phyloP scores from a whole-genome alignment of 2,888 invertebrate species.

The Lathronympha strigana region DNA sequence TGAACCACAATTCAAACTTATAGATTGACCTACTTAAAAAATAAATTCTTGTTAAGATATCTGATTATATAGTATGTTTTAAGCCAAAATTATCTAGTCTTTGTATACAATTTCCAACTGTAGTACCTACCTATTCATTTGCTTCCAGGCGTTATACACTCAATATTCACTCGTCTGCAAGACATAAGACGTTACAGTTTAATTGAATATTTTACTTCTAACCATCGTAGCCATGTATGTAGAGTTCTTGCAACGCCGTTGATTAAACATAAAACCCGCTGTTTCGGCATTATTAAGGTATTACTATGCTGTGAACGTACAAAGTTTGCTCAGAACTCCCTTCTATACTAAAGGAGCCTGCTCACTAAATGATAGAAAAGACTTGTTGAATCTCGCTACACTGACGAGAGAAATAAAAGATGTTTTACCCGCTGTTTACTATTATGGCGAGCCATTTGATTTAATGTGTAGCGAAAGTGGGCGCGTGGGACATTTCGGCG shows the following conservation, averaged over 20 bases:
- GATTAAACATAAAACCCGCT: slow-evolving; percentile 42
- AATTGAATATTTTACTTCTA: slow-evolving; percentile 6
- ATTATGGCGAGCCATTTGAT: slow-evolving; percentile 33
- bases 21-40: too few species aligned
- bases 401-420: slow-evolving; percentile 21
- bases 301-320: slow-evolving; percentile 41
- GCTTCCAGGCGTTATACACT: too few species aligned
- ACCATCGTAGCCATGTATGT: slow-evolving; percentile 19
- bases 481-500: slow-evolving; percentile 36
- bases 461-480: slow-evolving; percentile 39
- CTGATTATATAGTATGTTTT: too few species aligned
- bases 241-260: slow-evolving; percentile 34
- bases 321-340: slow-evolving; percentile 34
- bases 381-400: slow-evolving; percentile 34
- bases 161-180: background rate
- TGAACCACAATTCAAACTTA: too few species aligned
- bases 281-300: slow-evolving; percentile 41
- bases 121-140: too few species aligned
- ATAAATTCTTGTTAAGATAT: too few species aligned
- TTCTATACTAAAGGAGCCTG: slow-evolving; percentile 35
- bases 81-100: too few species aligned
- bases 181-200: background rate
- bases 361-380: slow-evolving; percentile 32
- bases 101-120: too few species aligned
- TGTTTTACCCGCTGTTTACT: slow-evolving; percentile 22